Percentiles rank a stretch among this genome's conserved stretches.
These are phyloP conservation scores for Hydrochoerus hydrochaeris DNA, from an alignment of 2,113 vertebrate genomes.

Conservation along the genomic window DNA sequence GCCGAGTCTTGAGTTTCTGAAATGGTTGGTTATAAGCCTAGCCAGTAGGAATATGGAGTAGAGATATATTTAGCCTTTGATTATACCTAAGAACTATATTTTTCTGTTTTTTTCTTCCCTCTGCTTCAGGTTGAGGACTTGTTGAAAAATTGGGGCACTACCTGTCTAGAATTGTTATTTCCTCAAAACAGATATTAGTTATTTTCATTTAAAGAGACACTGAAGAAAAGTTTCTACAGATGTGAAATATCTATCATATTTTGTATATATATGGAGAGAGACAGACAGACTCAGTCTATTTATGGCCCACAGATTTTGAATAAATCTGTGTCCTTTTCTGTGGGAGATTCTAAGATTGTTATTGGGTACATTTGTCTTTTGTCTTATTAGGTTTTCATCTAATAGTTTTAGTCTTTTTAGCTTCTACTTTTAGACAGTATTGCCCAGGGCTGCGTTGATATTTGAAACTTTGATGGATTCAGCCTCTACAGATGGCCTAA, in stretches of 20 bases:
- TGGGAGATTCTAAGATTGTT: not conserved
- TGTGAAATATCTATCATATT: not conserved
- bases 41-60: not conserved
- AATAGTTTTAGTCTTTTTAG: not conserved
- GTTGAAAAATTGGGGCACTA: not conserved
- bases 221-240: not conserved
- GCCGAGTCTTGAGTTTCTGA: not conserved
- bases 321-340: not conserved
- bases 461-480: not conserved
- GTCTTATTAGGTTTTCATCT: not conserved
- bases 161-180: not conserved
- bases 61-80: not conserved
- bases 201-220: not conserved
- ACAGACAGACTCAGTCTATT: not conserved
- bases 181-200: not conserved
- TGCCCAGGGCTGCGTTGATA: not conserved
- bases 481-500: not conserved
- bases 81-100: not conserved
- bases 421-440: not conserved
- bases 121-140: not conserved
- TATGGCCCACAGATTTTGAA: not conserved
- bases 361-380: not conserved
- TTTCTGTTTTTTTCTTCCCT: not conserved
- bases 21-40: not conserved
- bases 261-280: not conserved